phyloP scores from a whole-genome alignment of 2,888 invertebrate genomes.

The Seira ritae region DNA sequence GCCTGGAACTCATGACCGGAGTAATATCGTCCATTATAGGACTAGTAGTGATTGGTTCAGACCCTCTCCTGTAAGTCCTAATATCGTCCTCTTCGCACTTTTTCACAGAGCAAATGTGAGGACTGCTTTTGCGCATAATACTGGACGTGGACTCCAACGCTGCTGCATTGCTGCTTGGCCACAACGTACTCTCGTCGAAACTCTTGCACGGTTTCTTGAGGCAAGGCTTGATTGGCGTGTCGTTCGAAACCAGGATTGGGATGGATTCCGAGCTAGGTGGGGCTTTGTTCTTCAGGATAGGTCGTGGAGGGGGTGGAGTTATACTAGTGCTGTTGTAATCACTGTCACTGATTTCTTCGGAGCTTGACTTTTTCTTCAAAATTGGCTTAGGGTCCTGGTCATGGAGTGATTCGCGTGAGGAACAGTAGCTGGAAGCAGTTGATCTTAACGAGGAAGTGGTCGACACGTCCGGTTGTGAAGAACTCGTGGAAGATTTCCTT shows the following conservation, averaged over 20 bases:
- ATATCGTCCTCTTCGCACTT: constrained; percentile 43
- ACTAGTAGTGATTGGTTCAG: constrained; percentile 38
- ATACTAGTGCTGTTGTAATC: constrained; percentile 60
- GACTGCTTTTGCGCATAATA: constrained; percentile 49
- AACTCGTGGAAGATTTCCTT: constrained; percentile 43
- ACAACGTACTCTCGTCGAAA: constrained; percentile 44
- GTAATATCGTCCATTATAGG: constrained; percentile 23
- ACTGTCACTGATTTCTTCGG: constrained; percentile 69
- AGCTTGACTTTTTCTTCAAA: constrained; percentile 70
- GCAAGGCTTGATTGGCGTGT: constrained; percentile 65
- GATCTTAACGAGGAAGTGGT: constrained; percentile 52
- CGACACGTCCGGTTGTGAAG: constrained; percentile 53
- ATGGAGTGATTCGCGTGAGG: constrained; percentile 32
- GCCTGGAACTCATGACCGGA: not conserved
- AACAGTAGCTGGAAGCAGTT: constrained; percentile 35
- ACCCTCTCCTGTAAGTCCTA: constrained; percentile 30
- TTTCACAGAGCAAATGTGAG: constrained; percentile 54
- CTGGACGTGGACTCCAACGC: constrained; percentile 25
- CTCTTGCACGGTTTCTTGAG: constrained; percentile 67
- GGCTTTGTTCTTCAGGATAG: constrained; percentile 67
- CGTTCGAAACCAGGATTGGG: constrained; percentile 26
- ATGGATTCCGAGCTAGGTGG: constrained; percentile 41
- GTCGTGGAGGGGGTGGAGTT: constrained; percentile 64
- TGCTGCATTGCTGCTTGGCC: constrained; percentile 30
- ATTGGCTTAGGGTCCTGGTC: constrained; percentile 71